These are phyloP conservation scores for Drosophila lacertosa DNA, from an alignment of 1,140 invertebrate genomes.

Conservation along the genomic window DNA sequence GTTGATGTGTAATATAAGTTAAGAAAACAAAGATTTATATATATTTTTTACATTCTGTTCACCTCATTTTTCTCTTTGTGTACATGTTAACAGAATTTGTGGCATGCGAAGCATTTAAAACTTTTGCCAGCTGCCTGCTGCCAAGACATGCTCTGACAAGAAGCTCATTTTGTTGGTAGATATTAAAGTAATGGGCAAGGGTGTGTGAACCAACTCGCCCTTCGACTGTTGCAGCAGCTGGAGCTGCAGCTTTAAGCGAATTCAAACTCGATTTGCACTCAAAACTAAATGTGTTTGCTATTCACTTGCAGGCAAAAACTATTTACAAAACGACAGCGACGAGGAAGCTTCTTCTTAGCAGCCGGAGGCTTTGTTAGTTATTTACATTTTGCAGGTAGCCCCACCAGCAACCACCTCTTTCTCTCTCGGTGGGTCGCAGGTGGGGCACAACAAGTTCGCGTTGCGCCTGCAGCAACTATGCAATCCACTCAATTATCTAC, in stretches of 20 bases:
- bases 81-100: slow-evolving; percentile 1
- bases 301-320: slow-evolving; percentile 73
- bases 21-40: neutral
- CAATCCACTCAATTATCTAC: slow-evolving; percentile 49
- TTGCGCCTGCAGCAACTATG: slow-evolving; percentile 30
- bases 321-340: slow-evolving; percentile 59
- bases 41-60: neutral
- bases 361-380: slow-evolving; percentile 23
- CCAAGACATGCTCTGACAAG: neutral
- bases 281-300: slow-evolving; percentile 73
- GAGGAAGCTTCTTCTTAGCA: neutral
- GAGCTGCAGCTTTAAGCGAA: slow-evolving; percentile 65
- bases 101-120: slow-evolving; percentile 18
- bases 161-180: slow-evolving; percentile 15
- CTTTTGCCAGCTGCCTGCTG: slow-evolving; percentile 3
- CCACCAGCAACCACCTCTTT: too few species aligned
- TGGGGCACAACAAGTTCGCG: neutral
- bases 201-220: neutral
- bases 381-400: slow-evolving; percentile 37
- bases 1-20: too few species aligned
- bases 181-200: neutral
- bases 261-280: slow-evolving; percentile 79
- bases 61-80: neutral
- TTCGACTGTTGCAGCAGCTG: neutral
- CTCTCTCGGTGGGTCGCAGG: neutral